Evolutionary conservation across 2,113 vertebrate species (phyloP).

Genomic region (Micronycteris hirsuta): DNA sequence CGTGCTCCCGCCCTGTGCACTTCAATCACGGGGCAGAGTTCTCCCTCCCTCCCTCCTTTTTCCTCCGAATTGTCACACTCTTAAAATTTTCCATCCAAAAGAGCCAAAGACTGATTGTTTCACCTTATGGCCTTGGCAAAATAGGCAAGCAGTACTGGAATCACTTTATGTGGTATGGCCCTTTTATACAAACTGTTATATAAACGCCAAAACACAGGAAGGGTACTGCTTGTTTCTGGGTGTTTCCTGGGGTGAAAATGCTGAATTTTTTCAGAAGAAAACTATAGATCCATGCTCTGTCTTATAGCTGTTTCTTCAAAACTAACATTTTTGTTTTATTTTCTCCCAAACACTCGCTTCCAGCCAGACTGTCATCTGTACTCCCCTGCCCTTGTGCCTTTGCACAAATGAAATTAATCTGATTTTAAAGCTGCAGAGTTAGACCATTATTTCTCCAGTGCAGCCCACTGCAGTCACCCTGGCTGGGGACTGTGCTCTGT

Average conservation of each 20-base stretch:
- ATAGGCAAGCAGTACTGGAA: neutral
- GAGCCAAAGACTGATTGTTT: neutral
- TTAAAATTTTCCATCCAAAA: neutral
- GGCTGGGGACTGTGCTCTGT: neutral
- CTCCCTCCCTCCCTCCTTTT: neutral
- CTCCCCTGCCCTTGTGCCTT: neutral
- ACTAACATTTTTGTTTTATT: constrained; percentile 46
- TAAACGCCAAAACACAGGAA: neutral
- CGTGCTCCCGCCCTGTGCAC: too few relatives aligned
- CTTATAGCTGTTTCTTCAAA: constrained; percentile 34
- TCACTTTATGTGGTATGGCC: neutral
- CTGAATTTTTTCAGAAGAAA: constrained; percentile 22
- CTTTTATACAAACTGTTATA: neutral
- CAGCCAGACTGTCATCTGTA: constrained; percentile 18
- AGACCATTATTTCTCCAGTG: fast-evolving
- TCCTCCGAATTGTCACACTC: neutral
- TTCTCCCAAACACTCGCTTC: constrained; percentile 16
- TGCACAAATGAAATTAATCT: constrained; percentile 1
- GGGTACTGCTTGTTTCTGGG: neutral
- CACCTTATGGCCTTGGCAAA: neutral
- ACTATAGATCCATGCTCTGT: constrained; percentile 16
- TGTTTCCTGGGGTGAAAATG: constrained; percentile 13
- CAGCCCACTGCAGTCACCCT: neutral
- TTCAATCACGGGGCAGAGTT: neutral
- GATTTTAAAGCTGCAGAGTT: neutral